Evolutionary conservation across 2,888 invertebrate species (phyloP), one percentile per base, ranked within the genome.

Genomic region (Drosophila pseudotakahashii): DNA sequence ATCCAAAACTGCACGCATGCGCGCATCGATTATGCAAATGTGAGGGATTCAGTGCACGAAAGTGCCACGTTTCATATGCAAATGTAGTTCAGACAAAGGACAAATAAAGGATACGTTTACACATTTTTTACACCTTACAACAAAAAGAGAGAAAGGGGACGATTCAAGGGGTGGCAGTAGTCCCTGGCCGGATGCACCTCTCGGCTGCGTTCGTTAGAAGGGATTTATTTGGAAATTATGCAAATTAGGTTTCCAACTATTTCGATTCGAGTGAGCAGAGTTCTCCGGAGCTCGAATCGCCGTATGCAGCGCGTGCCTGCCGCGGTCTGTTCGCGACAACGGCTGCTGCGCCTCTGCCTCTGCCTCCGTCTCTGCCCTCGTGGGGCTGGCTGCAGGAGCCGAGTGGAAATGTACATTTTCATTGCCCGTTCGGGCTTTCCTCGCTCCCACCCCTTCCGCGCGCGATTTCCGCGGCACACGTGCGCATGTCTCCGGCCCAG

Each of bases 91-190:
- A 55, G 52, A 73, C 63, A 67, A 61, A 69, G 59, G 61, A 63
- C 52, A 75, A 75, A 77, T 64, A 76, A 77, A 79, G 80, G 74
- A 88, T 82, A 77, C 82, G 79, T 82, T 85, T 81, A 80, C 81
- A 78, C 77, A 75, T 78, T 85, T 85, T 82, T 88, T 86, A 89
- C 89, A 89, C 89, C 89, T 89, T 84, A 58, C 64, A 86, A 63
- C 69, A 77, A 80, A 73, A 53, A 61, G 51, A 47, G 54, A 44
- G 45, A 47, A 58, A 58, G 44, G 60, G 41, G 48, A 50, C 37
- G 41, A 45, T 60, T 60, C 52, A 64, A 74, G 79, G 84, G 84
- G 71, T 72, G 47, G 67, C 53, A 39, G 23, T 34, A 16, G 39
- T 41, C 16, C 32, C 32, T 10, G 13, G 23, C 23, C 47, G 26